phyloP scores from a whole-genome alignment of 2,113 vertebrate species.

The Budorcas taxicolor region DNA sequence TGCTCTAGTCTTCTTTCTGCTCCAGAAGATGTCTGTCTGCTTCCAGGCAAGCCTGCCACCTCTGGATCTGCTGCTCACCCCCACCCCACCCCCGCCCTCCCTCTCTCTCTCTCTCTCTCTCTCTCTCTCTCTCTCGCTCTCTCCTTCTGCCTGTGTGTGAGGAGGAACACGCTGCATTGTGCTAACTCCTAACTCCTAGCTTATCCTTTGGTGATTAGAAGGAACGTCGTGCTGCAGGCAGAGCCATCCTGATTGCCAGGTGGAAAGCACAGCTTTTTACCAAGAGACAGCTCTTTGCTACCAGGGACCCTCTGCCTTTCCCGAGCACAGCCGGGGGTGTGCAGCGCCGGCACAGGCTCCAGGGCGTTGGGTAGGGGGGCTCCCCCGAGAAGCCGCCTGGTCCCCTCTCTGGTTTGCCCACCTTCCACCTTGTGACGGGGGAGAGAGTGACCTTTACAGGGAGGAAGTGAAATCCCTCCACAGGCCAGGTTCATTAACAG shows the following conservation, averaged over 20 bases:
- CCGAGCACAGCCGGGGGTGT: background rate
- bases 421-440: background rate
- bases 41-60: background rate
- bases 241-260: background rate
- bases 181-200: background rate
- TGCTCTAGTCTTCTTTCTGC: background rate
- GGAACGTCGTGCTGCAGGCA: background rate
- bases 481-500: background rate
- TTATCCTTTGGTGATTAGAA: constrained; percentile 24
- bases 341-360: background rate
- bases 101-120: no score
- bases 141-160: background rate
- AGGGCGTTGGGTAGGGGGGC: background rate
- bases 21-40: background rate
- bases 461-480: background rate
- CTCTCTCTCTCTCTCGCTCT: background rate
- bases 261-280: background rate
- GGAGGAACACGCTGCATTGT: background rate
- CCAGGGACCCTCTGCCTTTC: background rate
- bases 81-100: accelerated
- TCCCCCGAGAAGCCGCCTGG: background rate
- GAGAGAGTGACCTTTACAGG: background rate
- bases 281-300: background rate
- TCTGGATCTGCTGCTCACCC: background rate
- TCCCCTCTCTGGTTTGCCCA: background rate